A percentile compares a stretch with the other conserved stretches of the same genome.
phyloP scores from a whole-genome alignment of 2,113 vertebrate genomes.

The Sorex araneus region DNA sequence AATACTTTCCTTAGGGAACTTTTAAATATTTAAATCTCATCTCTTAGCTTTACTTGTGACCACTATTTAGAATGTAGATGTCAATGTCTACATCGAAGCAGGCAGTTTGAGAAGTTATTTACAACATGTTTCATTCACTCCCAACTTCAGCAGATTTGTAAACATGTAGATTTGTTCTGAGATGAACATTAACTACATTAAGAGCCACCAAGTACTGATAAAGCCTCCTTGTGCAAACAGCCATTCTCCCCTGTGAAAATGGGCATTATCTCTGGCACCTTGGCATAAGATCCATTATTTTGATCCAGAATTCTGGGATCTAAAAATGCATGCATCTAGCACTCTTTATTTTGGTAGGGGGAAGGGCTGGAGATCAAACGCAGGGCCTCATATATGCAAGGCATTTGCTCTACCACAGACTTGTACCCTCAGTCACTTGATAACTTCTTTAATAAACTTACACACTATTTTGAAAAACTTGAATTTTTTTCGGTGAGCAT shows the following conservation, averaged over 20 bases:
- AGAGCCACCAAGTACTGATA: background rate
- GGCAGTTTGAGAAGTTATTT: background rate
- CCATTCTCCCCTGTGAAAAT: background rate
- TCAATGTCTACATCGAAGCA: background rate
- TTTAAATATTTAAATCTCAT: conserved; percentile 15
- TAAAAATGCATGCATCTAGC: background rate
- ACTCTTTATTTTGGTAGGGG: too few species aligned
- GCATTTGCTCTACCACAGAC: too few species aligned
- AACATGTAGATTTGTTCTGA: conserved; percentile 14
- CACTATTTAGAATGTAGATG: background rate
- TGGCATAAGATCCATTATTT: conserved; percentile 55
- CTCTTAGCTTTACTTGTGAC: conserved; percentile 34
- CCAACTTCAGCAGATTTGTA: background rate
- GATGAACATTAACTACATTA: background rate
- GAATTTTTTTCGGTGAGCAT: background rate
- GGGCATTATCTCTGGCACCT: background rate
- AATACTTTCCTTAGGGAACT: conserved; percentile 23
- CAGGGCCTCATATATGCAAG: too few species aligned
- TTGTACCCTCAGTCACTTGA: background rate
- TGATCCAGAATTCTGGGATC: conserved; percentile 31
- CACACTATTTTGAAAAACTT: conserved; percentile 26
- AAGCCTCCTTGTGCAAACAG: background rate
- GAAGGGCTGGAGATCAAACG: too few species aligned
- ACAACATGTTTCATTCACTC: background rate
- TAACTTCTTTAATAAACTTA: conserved; percentile 49